Evolutionary conservation across 2,888 invertebrate species (phyloP).

Genomic region (Phortica magna): DNA sequence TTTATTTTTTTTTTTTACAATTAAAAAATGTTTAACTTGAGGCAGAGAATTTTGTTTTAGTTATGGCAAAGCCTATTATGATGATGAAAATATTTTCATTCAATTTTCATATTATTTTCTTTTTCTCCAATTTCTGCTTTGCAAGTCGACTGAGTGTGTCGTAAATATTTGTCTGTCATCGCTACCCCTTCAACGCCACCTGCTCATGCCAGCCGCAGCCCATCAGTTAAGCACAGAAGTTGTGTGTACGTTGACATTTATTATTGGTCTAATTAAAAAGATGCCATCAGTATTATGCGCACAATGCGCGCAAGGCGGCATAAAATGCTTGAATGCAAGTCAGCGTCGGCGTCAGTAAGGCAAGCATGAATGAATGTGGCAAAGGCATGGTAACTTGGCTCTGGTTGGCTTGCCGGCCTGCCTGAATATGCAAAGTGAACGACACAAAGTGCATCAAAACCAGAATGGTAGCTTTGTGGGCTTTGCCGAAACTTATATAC

Average conservation of each 20-base stretch:
- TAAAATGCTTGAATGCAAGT: conserved; percentile 23
- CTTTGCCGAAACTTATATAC: too few relatives aligned
- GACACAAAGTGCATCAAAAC: background rate
- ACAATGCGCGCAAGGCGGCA: conserved; percentile 16
- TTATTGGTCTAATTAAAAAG: conserved; percentile 55
- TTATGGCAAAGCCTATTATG: background rate
- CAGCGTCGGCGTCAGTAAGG: background rate
- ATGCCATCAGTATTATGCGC: conserved; percentile 25
- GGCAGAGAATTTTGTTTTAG: background rate
- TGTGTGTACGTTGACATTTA: conserved; percentile 55
- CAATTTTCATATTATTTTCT: too few relatives aligned
- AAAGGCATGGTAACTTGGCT: too few relatives aligned
- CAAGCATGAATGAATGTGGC: background rate
- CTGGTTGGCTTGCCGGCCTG: too few relatives aligned
- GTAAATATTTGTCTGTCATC: background rate
- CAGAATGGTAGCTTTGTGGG: too few relatives aligned
- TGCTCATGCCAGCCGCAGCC: background rate
- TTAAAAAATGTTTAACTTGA: background rate
- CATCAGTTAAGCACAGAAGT: background rate
- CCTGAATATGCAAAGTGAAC: conserved; percentile 10
- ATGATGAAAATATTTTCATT: too few relatives aligned
- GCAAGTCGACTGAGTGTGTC: too few relatives aligned
- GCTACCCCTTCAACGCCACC: too few relatives aligned
- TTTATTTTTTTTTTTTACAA: too few relatives aligned
- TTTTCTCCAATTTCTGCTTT: too few relatives aligned